Percentiles rank a stretch among this genome's conserved stretches.
phyloP scores from a whole-genome alignment of 2,113 vertebrate species.

The Oryzias celebensis region DNA sequence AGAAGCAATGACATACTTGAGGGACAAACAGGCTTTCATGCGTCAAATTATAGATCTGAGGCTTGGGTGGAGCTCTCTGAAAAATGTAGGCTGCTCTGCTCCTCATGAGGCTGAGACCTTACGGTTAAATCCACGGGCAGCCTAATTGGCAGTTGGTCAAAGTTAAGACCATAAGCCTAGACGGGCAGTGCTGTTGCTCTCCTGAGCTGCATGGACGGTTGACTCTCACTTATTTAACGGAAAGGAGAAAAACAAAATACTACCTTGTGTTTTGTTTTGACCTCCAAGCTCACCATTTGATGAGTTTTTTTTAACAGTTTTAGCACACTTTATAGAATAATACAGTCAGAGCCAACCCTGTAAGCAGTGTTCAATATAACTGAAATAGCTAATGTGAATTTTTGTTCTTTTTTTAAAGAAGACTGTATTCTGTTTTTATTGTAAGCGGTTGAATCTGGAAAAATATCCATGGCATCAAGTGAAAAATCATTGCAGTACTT shows the following conservation, averaged over 20 bases:
- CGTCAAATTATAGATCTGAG: constrained; percentile 73
- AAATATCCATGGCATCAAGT: no score
- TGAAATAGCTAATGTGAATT: no score
- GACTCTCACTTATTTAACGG: constrained; percentile 13
- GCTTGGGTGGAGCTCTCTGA: constrained; percentile 67
- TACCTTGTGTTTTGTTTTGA: background rate
- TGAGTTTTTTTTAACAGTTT: no score
- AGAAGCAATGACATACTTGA: constrained; percentile 53
- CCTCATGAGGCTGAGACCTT: constrained; percentile 53
- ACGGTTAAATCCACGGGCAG: constrained; percentile 49
- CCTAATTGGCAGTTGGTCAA: constrained; percentile 78
- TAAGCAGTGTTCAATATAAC: no score
- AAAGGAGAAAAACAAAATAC: constrained; percentile 7
- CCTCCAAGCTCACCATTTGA: background rate
- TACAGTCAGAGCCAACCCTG: no score
- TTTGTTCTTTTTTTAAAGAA: no score
- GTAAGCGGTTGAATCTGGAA: no score
- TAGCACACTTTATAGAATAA: no score
- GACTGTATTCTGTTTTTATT: no score
- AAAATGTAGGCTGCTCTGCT: constrained; percentile 62
- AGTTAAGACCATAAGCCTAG: constrained; percentile 61
- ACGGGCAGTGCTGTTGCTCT: constrained; percentile 47
- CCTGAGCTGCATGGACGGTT: constrained; percentile 25
- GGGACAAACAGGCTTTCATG: constrained; percentile 58
- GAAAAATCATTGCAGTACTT: no score